Base-by-base conservation (phyloP, 2,113 vertebrate genomes). In the Anarhynchus alexandrinus region DNA sequence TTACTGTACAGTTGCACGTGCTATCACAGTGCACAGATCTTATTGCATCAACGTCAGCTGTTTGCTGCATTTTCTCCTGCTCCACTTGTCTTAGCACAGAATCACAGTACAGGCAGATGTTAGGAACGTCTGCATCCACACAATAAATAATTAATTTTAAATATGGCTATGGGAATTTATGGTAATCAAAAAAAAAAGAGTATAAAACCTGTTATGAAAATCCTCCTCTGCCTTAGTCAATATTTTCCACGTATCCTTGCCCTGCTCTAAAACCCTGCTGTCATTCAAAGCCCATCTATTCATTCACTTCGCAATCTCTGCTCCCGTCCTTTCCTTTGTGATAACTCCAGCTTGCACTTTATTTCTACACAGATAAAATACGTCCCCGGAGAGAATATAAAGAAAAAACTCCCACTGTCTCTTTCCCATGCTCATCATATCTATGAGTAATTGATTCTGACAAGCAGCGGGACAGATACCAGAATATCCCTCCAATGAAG, bases 351-450 rank as follows among this genome's bases (percentile, higher is more conserved):
- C 51, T 71, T 80, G 69, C 42, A 66, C 66, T 72, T 88, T 82
- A 79, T 88, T 96, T 85, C 70, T 51, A 34, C 27, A 52, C 18
- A 80, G 81, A 93, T 82, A 88, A 95, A 88, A 87, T 49, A 78
- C 15, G 32, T 61, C 64, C 59, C 82, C 25, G 6, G 70, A 94
- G 82, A 90, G 45, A 78, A 64, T 26, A 86, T 27, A 74, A 70
- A 92, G 67, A 36, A 90, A 95, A 88, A 70, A 30, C 51, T 95
- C 84, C 87, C 93, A 88, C 79, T 93, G 70, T 16, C 74, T 94
- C 74, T 96, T 96, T 94, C 96, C 78, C 94, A 96, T 84, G 62
- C 45, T 97, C 62, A 67, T 86, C 67, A 90, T 30, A 90, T 30
- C 69, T 74, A 71, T 59, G 91, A 83, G 40, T 85, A 88, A 95